These are phyloP conservation scores for Gyrodactylus bullatarudis DNA, from an alignment of 1,140 invertebrate genomes.

Conservation along the genomic window DNA sequence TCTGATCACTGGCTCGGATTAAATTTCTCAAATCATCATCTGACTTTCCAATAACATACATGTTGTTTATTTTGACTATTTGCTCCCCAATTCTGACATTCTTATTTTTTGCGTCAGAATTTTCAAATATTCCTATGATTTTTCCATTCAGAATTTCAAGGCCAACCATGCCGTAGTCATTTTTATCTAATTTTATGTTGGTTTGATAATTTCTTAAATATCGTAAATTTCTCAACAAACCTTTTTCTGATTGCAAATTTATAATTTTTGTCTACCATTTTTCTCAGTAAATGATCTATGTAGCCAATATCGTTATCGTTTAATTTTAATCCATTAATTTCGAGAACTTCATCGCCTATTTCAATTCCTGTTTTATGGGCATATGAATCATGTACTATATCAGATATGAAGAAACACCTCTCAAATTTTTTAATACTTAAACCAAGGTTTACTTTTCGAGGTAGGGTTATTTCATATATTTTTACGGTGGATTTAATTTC, in stretches of 20 bases:
- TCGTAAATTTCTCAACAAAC: not conserved
- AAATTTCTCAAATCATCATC: too few relatives aligned
- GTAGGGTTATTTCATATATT: not conserved
- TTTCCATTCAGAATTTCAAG: not conserved
- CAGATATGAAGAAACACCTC: not conserved
- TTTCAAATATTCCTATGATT: not conserved
- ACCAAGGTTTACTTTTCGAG: not conserved
- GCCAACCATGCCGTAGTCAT: not conserved
- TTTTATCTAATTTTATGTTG: too few relatives aligned
- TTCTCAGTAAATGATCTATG: not conserved
- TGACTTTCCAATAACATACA: not conserved
- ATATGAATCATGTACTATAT: not conserved
- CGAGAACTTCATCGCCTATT: not conserved
- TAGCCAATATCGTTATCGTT: not conserved
- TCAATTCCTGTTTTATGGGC: not conserved
- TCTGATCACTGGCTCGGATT: too few relatives aligned
- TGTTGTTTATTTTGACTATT: not conserved
- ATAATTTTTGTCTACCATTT: not conserved
- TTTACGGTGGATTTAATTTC: not conserved
- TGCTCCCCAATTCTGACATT: not conserved
- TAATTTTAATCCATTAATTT: not conserved
- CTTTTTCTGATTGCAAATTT: not conserved
- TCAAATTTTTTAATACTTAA: not conserved
- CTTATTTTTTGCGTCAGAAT: too few relatives aligned
- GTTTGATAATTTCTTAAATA: too few relatives aligned